Percentiles rank a stretch among this genome's conserved stretches.
phyloP scores from a whole-genome alignment of 2,113 vertebrate genomes.

The Aleadryas rufinucha region DNA sequence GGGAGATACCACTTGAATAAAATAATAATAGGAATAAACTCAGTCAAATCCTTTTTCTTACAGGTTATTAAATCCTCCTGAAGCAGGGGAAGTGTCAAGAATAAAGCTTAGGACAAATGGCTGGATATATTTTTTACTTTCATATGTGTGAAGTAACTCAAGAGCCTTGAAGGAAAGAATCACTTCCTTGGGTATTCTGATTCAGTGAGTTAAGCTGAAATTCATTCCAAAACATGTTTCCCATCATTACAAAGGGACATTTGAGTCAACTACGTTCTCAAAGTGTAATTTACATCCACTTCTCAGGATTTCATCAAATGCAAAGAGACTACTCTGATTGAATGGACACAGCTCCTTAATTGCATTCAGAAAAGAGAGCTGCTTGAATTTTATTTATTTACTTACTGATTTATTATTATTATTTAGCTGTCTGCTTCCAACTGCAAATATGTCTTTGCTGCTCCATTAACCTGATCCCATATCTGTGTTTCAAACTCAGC shows the following conservation, averaged over 20 bases:
- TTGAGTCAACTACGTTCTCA: neutral
- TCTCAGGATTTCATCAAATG: conserved; percentile 31
- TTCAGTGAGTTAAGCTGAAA: neutral
- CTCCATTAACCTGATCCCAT: conserved; percentile 15
- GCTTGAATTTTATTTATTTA: conserved; percentile 24
- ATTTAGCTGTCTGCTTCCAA: conserved; percentile 30
- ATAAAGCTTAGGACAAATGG: neutral
- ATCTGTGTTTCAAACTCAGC: neutral
- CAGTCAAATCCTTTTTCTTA: neutral
- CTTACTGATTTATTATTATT: conserved; percentile 36
- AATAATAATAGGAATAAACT: neutral
- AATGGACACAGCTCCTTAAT: neutral
- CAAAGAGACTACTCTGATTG: neutral
- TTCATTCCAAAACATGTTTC: neutral
- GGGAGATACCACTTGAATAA: neutral
- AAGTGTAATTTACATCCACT: neutral
- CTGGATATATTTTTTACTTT: neutral
- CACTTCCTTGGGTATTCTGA: neutral
- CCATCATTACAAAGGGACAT: neutral
- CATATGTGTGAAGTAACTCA: neutral
- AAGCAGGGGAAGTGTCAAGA: neutral
- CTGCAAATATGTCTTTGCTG: neutral
- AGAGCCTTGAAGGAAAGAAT: neutral
- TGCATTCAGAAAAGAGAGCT: neutral
- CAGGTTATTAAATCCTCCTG: neutral